Conservation (phyloP, 64 coral and sea anemone genomes). For the Porites australiensis region DNA sequence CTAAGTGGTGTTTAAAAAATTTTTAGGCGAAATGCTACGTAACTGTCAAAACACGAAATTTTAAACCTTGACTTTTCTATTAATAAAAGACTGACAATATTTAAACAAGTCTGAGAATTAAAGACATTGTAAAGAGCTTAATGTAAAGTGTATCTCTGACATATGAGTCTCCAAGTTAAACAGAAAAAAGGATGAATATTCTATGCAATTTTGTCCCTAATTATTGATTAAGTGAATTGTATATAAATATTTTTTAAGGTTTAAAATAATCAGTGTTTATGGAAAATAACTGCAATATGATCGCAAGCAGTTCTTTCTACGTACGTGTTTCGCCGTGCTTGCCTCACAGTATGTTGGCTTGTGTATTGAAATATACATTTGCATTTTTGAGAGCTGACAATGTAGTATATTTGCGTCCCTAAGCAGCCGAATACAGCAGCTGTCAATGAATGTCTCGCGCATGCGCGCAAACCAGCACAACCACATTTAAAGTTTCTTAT, state of each 20-base stretch:
- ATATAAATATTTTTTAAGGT: not conserved
- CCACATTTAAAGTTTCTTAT: not conserved
- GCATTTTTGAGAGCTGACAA: not conserved
- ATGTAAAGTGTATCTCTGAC: no score
- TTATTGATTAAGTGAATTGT: not conserved
- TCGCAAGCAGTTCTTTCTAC: not conserved
- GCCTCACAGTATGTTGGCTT: not conserved
- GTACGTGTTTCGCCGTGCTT: not conserved
- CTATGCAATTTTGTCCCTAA: not conserved
- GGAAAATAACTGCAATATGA: not conserved
- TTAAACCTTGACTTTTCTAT: no score
- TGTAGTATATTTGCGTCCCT: not conserved
- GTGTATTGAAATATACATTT: not conserved
- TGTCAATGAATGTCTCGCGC: not conserved
- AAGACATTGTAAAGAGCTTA: no score
- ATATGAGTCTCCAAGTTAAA: no score
- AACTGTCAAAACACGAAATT: no score
- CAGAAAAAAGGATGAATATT: no score
- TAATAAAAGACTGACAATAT: no score
- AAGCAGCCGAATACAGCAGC: slow-evolving; percentile 13
- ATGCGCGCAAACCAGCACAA: not conserved
- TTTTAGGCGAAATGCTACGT: no score
- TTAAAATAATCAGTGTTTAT: not conserved
- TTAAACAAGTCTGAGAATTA: no score
- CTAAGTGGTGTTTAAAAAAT: no score